Evolutionary conservation across 1,140 invertebrate genomes (phyloP).

Genomic region (Planococcus citri): DNA sequence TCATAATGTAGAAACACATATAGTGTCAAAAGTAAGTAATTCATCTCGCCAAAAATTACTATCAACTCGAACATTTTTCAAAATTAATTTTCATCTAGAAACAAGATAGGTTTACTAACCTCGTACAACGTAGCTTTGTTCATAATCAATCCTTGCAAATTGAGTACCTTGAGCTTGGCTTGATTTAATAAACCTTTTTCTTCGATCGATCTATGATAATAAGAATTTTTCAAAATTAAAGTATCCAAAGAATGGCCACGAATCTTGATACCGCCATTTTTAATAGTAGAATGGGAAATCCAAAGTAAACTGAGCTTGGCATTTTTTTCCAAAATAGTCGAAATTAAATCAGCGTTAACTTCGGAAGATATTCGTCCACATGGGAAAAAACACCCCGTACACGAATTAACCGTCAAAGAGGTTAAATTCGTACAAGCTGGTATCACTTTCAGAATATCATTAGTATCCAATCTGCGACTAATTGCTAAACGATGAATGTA

Average conservation of each 20-base stretch:
- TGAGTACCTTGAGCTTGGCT: background rate
- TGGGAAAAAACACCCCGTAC: background rate
- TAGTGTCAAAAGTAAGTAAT: no score
- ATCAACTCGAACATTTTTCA: no score
- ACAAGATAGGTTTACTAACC: background rate
- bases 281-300: background rate
- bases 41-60: no score
- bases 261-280: background rate
- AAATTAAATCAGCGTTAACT: background rate
- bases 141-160: background rate
- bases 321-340: conserved; percentile 8
- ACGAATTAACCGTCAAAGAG: background rate
- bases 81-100: no score
- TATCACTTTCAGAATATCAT: conserved; percentile 2
- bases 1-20: no score
- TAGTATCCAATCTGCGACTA: background rate
- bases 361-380: background rate
- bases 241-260: background rate
- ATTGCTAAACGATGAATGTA: background rate
- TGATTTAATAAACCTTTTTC: background rate
- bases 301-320: background rate
- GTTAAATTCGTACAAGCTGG: background rate
- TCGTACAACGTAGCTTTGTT: background rate
- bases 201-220: conserved; percentile 6
- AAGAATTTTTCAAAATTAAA: background rate